Conservation (phyloP, 2,797 vertebrate species). For the Nyctibius grandis region DNA sequence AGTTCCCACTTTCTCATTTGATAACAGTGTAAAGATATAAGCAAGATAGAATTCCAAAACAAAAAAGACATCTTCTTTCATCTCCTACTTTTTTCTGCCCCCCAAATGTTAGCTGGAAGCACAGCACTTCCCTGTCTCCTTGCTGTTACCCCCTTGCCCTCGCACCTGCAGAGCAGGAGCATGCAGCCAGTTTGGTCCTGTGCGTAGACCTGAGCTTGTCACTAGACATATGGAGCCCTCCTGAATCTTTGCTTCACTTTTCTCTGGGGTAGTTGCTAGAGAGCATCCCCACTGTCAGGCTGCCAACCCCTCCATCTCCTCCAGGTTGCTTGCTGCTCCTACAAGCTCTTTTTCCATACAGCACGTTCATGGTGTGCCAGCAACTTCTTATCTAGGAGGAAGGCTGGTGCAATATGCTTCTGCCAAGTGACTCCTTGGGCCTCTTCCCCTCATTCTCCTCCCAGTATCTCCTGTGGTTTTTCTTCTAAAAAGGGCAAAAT, state of each 20-base stretch:
- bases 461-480: neutral
- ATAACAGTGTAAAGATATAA: neutral
- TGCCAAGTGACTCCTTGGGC: neutral
- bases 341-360: neutral
- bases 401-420: neutral
- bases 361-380: fast-evolving
- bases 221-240: neutral
- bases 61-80: neutral
- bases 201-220: neutral
- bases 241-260: neutral
- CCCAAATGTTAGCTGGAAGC: neutral
- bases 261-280: neutral
- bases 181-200: neutral
- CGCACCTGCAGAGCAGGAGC: fast-evolving
- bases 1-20: neutral
- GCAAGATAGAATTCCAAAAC: neutral
- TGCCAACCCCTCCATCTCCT: neutral
- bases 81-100: neutral
- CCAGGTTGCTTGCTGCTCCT: neutral
- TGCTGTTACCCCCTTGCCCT: neutral
- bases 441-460: neutral
- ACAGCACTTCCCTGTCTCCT: neutral
- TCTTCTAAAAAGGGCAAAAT: neutral
- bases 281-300: neutral
- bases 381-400: neutral